Evolutionary conservation across 2,113 vertebrate genomes (phyloP).

Genomic region (Apodemus sylvaticus): DNA sequence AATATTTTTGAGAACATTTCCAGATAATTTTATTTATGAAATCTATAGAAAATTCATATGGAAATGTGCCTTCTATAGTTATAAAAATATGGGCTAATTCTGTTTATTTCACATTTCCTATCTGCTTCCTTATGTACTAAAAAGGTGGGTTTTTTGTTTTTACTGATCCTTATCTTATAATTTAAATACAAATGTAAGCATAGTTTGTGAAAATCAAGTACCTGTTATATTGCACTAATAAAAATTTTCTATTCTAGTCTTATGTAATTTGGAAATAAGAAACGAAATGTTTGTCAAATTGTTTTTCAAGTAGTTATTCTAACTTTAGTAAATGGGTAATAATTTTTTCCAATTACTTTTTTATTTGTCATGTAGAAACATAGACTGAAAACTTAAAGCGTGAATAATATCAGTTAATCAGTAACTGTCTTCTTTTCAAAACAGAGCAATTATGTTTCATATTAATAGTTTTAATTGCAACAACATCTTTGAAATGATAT

Average conservation of each 20-base stretch:
- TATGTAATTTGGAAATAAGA: not conserved
- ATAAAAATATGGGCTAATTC: not conserved
- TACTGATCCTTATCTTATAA: not conserved
- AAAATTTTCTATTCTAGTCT: not conserved
- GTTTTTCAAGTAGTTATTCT: not conserved
- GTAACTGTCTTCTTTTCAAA: not conserved
- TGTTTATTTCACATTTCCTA: not conserved
- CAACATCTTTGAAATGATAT: not conserved
- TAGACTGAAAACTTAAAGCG: not conserved
- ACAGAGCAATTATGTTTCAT: not conserved
- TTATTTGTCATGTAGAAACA: not conserved
- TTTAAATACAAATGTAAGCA: not conserved
- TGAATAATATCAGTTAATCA: not conserved
- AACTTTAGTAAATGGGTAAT: not conserved
- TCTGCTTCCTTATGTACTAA: accelerated
- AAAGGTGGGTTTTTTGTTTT: not conserved
- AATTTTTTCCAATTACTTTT: not conserved
- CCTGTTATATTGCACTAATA: not conserved
- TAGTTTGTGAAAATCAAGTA: not conserved
- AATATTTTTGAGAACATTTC: not conserved
- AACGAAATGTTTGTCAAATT: not conserved
- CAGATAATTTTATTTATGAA: not conserved
- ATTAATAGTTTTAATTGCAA: not conserved
- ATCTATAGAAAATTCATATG: not conserved
- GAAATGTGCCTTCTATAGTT: not conserved